phyloP scores from a whole-genome alignment of 2,797 vertebrate species.

The Alectoris magna region DNA sequence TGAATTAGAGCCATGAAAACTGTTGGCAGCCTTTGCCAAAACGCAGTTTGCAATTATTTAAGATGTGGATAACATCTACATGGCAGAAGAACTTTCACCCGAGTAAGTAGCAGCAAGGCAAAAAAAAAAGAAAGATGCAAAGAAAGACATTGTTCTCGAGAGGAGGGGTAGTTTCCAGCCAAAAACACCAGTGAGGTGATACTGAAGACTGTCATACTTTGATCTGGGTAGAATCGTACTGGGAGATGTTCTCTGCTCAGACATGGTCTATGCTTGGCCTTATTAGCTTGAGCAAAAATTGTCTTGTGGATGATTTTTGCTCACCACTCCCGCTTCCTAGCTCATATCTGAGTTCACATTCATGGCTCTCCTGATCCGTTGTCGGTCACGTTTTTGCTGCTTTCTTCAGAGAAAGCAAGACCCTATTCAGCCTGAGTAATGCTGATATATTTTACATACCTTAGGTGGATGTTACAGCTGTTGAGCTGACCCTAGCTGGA shows the following conservation, averaged over 20 bases:
- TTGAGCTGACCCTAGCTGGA: not conserved
- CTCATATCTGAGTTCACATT: not conserved
- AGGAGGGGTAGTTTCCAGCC: not conserved
- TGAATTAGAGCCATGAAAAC: slow-evolving; percentile 11
- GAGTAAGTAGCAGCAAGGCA: not conserved
- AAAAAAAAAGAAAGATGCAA: not conserved
- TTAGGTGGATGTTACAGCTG: not conserved
- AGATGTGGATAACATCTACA: not conserved
- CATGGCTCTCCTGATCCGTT: not conserved
- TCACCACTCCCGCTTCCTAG: not conserved
- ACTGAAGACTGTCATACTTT: not conserved
- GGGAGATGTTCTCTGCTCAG: not conserved
- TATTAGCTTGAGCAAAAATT: not conserved
- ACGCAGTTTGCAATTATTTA: not conserved
- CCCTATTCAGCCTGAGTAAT: not conserved
- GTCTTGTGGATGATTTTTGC: not conserved
- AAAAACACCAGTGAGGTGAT: not conserved
- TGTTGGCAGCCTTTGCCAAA: not conserved
- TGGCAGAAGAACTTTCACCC: not conserved
- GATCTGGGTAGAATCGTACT: not conserved
- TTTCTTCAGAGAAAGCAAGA: not conserved
- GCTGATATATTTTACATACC: not conserved
- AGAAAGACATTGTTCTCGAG: not conserved
- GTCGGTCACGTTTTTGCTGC: not conserved
- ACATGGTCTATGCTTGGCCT: not conserved